Percentiles rank a stretch among this genome's conserved stretches.
Conservation (phyloP, 2,888 invertebrate genomes). For the Lithophane leautieri region DNA sequence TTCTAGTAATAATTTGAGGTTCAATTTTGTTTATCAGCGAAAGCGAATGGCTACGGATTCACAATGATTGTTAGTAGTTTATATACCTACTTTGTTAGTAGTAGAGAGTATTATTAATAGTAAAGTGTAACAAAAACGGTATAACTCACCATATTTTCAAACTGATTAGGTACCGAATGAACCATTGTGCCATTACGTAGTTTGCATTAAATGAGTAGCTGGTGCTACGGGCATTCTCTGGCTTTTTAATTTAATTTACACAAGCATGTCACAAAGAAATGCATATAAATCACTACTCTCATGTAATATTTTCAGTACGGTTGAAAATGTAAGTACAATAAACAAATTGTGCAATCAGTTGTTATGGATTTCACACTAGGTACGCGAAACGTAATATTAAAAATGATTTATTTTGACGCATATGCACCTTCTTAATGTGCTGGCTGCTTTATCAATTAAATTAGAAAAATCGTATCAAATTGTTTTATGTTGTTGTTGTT, state of each 20-base stretch:
- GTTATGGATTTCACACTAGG: slow-evolving; percentile 19
- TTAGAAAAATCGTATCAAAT: background rate
- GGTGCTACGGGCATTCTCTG: background rate
- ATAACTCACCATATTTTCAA: background rate
- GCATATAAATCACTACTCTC: background rate
- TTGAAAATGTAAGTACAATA: slow-evolving; percentile 24
- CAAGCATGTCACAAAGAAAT: slow-evolving; percentile 10
- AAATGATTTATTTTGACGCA: background rate
- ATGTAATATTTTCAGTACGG: slow-evolving; percentile 8
- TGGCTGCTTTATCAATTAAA: background rate
- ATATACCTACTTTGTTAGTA: background rate
- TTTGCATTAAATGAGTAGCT: background rate
- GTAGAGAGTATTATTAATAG: background rate
- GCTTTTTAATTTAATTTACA: background rate
- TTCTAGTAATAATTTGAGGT: background rate
- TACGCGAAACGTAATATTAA: slow-evolving; percentile 13
- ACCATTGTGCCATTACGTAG: background rate
- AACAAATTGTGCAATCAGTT: slow-evolving; percentile 39
- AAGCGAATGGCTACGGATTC: no score
- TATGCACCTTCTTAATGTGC: background rate
- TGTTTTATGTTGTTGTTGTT: no score
- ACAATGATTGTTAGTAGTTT: no score
- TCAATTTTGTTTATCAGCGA: background rate
- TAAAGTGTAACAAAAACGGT: background rate
- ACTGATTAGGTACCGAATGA: slow-evolving; percentile 8